Percentiles rank a stretch among this genome's conserved stretches.
phyloP scores from a whole-genome alignment of 2,888 invertebrate species.

The Matsumyia berberina region DNA sequence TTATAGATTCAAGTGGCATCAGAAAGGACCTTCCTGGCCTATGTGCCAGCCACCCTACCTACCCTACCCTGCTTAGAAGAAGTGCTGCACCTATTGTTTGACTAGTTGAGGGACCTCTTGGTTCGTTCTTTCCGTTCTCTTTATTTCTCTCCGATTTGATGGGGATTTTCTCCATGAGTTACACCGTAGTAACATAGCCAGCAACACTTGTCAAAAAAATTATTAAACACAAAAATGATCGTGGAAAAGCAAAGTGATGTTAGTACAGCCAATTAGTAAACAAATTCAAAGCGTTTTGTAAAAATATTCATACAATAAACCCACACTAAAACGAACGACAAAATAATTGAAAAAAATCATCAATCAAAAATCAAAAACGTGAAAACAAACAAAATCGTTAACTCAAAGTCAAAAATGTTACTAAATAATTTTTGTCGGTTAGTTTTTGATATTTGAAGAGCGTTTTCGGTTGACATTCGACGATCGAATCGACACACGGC shows the following conservation, averaged over 20 bases:
- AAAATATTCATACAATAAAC: slow-evolving; percentile 36
- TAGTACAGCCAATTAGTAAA: slow-evolving; percentile 1
- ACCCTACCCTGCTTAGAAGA: no score
- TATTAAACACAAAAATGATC: slow-evolving; percentile 1
- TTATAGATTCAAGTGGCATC: no score
- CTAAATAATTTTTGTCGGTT: slow-evolving; percentile 23
- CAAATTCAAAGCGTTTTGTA: not conserved
- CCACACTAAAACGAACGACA: slow-evolving; percentile 48
- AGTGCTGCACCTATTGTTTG: no score
- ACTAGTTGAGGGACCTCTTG: no score
- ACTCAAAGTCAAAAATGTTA: slow-evolving; percentile 24
- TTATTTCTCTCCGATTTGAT: no score
- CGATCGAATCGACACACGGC: slow-evolving; percentile 7
- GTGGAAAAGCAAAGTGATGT: slow-evolving; percentile 2
- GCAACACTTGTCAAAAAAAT: not conserved
- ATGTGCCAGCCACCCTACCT: no score
- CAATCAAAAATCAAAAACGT: slow-evolving; percentile 2
- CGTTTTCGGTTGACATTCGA: not conserved
- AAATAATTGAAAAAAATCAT: slow-evolving; percentile 13
- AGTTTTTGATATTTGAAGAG: slow-evolving; percentile 30
- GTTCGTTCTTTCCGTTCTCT: no score
- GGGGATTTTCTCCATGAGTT: no score
- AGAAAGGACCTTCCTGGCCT: no score
- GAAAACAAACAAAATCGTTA: slow-evolving; percentile 39
- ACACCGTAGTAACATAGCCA: no score